Conservation (phyloP, 2,888 invertebrate genomes). For the Lasioglossum calceatum region DNA sequence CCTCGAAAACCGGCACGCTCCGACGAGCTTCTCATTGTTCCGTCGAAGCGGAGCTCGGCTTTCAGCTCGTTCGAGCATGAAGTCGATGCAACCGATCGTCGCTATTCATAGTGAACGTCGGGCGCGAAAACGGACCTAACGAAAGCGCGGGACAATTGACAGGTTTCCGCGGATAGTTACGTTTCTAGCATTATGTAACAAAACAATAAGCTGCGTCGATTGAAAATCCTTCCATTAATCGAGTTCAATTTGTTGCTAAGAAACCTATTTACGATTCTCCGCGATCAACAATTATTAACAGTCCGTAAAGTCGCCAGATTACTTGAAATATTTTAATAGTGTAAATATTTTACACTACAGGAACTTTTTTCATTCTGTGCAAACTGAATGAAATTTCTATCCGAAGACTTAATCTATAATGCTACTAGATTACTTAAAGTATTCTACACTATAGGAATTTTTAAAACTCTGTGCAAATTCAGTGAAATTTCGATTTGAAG, state of each 20-base stretch:
- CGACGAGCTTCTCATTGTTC: conserved; percentile 52
- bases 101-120: conserved; percentile 41
- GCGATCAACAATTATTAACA: neutral
- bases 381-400: no score
- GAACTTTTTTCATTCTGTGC: no score
- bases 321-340: neutral
- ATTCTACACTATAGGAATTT: neutral
- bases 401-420: neutral
- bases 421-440: neutral
- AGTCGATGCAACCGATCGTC: conserved; percentile 52
- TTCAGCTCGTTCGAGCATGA: conserved; percentile 45
- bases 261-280: neutral
- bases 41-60: conserved; percentile 31
- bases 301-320: neutral
- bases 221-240: neutral
- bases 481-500: neutral
- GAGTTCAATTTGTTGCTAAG: neutral
- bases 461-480: neutral
- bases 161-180: neutral
- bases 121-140: conserved; percentile 16
- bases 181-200: conserved; percentile 1
- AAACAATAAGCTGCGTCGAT: neutral
- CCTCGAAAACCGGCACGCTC: conserved; percentile 49
- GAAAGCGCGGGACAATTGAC: conserved; percentile 5
- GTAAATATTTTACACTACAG: neutral